phyloP scores from a whole-genome alignment of 2,888 invertebrate species.

The Calephelis perditalis region DNA sequence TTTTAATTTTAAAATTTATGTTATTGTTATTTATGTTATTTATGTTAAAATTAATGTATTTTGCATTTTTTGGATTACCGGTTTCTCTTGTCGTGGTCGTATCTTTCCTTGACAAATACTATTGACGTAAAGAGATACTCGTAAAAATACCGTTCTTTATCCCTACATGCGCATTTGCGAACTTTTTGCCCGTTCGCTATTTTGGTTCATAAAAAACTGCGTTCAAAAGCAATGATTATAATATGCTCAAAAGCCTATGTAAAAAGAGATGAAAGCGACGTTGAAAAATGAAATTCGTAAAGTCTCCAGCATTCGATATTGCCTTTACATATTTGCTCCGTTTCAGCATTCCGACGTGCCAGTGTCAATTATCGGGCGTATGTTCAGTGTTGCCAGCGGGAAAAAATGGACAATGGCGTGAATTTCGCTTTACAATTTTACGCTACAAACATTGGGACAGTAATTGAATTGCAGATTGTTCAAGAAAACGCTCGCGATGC shows the following conservation, averaged over 20 bases:
- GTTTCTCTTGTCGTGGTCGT: no score
- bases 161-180: no score
- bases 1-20: no score
- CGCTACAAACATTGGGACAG: slow-evolving; percentile 25
- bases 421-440: slow-evolving; percentile 31
- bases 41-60: no score
- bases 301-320: slow-evolving; percentile 1
- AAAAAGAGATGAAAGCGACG: slow-evolving; percentile 8
- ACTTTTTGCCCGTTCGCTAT: no score
- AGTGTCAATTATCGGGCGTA: slow-evolving; percentile 33
- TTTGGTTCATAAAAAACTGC: no score
- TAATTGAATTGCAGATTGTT: slow-evolving; percentile 28
- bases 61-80: no score
- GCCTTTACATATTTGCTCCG: slow-evolving; percentile 10
- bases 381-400: slow-evolving; percentile 23
- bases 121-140: no score
- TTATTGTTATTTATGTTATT: no score
- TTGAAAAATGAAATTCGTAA: slow-evolving; percentile 11
- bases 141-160: no score
- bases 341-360: slow-evolving; percentile 22
- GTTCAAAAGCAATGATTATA: no score
- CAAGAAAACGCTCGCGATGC: slow-evolving; percentile 25
- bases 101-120: no score
- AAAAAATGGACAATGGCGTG: slow-evolving; percentile 30
- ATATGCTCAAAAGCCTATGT: neutral